Evolutionary conservation across 2,797 vertebrate genomes (phyloP).

Genomic region (Urosaurus nigricauda): DNA sequence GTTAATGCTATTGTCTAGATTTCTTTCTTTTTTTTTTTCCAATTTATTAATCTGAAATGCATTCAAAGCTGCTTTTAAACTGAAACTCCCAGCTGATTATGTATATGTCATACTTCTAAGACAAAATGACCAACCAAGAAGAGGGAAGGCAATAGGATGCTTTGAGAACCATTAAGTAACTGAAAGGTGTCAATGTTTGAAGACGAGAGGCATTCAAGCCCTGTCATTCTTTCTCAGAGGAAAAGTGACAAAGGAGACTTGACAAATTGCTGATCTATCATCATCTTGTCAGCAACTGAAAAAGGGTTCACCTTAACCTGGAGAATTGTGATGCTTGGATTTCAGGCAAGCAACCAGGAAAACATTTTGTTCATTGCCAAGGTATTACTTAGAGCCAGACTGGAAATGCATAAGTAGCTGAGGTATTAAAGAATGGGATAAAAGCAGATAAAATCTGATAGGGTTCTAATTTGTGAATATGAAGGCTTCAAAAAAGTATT

Average conservation of each 20-base stretch:
- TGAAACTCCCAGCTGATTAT: not conserved
- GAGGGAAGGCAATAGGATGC: not conserved
- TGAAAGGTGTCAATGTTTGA: not conserved
- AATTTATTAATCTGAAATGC: not conserved
- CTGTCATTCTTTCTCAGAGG: conserved; percentile 20
- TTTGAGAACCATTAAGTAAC: conserved; percentile 20
- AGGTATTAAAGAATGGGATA: not conserved
- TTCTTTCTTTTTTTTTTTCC: not conserved
- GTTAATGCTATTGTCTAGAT: not conserved
- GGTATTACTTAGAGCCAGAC: not conserved
- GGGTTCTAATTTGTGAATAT: not conserved
- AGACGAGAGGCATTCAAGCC: not conserved
- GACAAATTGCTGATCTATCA: conserved; percentile 34
- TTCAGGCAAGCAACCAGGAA: conserved; percentile 28
- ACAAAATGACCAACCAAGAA: not conserved
- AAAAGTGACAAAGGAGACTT: conserved; percentile 4
- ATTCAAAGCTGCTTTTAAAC: not conserved
- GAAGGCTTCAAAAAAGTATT: not conserved
- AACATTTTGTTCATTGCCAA: conserved; percentile 33
- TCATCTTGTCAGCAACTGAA: conserved; percentile 29
- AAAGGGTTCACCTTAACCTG: conserved; percentile 10
- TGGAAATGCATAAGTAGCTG: not conserved
- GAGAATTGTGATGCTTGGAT: conserved; percentile 18
- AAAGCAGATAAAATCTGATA: not conserved
- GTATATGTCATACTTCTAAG: not conserved